Evolutionary conservation across 2,113 vertebrate genomes (phyloP), one percentile per base, ranked within the genome.

Genomic region (Phocoena sinus): DNA sequence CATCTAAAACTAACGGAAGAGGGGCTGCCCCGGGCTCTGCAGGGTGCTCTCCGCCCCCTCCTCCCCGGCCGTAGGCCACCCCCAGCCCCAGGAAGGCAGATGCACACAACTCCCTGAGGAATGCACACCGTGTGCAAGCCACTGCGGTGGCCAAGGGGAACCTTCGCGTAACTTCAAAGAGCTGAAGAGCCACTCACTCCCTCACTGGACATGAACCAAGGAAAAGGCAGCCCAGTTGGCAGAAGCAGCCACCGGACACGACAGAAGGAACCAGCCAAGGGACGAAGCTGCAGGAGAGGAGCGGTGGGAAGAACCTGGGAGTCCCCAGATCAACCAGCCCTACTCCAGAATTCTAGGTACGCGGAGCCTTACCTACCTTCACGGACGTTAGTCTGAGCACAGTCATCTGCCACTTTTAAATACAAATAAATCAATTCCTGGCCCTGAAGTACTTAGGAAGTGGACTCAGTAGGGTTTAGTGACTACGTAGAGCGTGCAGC

Each of bases 61-160:
- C 31, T 8, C 87, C 2, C 1, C 0, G 31, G 26, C 58, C 41
- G 10, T 10, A 4, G 0, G 25, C 56, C 70, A 26, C 5, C 4
- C 15, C 23, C 41, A n/a, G 58, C 71, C 41, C 71, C 33, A 76
- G 41, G 14, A 36, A 20, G 31, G 71, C 31, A 18, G 71, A 31
- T 12, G 60, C 21, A 63, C 17, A 7, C n/a, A 73, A 41, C 15
- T 87, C n/a, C 2, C 2, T 1, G 36, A 58, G 18, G 68, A 58
- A 58, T n/a, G 56, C 5, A 21, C 47, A 7, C 1, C 1, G 41
- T 28, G 11, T 50, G 21, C 56, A 89, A n/a, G 56, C 87, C 13
- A 18, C 21, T 62, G 41, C 31, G 8, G 33, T 1, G 2, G 71
- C 41, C 60, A 89, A 63, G 0, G 9, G 87, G 60, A 62, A 36